Evolutionary conservation across 2,888 invertebrate genomes (phyloP).

Genomic region (Yponomeuta sedellus): DNA sequence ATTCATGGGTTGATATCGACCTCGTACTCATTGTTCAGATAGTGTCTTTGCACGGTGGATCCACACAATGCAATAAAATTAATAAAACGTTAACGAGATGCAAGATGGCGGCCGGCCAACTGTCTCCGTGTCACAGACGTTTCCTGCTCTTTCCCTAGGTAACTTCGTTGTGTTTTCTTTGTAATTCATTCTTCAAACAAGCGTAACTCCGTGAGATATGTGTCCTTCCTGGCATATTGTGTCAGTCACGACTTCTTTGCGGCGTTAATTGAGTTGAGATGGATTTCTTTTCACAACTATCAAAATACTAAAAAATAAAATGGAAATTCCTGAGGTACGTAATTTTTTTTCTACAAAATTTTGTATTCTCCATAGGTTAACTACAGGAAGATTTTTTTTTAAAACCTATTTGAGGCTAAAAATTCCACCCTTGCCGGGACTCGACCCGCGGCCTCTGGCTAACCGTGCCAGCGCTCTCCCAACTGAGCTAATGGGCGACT

Average conservation of each 20-base stretch:
- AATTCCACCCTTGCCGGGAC: too few relatives aligned
- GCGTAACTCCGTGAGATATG: background rate
- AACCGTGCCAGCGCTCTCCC: too few relatives aligned
- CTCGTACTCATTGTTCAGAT: background rate
- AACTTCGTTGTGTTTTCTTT: conserved; percentile 13
- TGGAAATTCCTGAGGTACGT: too few relatives aligned
- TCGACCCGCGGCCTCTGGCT: too few relatives aligned
- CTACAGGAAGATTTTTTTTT: too few relatives aligned
- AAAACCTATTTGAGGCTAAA: too few relatives aligned
- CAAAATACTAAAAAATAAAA: too few relatives aligned
- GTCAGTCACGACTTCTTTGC: background rate
- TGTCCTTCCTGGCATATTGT: background rate
- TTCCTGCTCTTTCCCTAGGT: conserved; percentile 4
- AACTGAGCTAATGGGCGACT: too few relatives aligned
- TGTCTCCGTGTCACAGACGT: conserved; percentile 21
- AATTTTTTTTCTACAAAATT: too few relatives aligned
- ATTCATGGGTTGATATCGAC: too few relatives aligned
- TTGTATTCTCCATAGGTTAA: too few relatives aligned
- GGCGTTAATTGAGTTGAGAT: background rate
- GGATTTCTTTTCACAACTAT: too few relatives aligned
- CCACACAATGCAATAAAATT: conserved; percentile 47
- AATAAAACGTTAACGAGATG: conserved; percentile 35
- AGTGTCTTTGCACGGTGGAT: conserved; percentile 81
- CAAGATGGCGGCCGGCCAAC: conserved; percentile 37
- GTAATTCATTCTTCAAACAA: conserved; percentile 13